Conservation (phyloP, 1,140 invertebrate genomes). For the Cydia pomonella region DNA sequence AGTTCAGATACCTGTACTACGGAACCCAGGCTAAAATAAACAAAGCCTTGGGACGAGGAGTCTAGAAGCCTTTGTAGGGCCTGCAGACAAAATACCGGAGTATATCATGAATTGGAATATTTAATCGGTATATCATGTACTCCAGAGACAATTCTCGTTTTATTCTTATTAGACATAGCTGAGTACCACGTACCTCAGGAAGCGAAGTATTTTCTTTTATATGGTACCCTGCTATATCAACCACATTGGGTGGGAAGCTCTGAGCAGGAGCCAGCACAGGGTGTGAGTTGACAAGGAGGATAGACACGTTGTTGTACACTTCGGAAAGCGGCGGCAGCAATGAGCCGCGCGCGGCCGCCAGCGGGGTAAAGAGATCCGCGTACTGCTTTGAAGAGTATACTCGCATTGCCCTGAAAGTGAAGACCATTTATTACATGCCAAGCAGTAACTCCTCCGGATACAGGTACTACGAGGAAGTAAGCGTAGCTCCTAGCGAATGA, state of each 20-base stretch:
- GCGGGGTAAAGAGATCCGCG: constrained; percentile 43
- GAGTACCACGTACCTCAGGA: constrained; percentile 57
- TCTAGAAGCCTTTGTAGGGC: constrained; percentile 58
- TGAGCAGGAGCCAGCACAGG: constrained; percentile 71
- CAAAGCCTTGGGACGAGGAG: constrained; percentile 62
- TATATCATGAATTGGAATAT: too few relatives aligned
- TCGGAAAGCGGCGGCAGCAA: constrained; percentile 44
- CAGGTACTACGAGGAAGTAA: too few relatives aligned
- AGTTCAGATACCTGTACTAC: constrained; percentile 34
- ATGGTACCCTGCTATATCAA: constrained; percentile 81
- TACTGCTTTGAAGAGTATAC: constrained; percentile 32
- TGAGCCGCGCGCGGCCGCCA: constrained; percentile 53
- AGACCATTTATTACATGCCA: too few relatives aligned
- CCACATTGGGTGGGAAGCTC: constrained; percentile 80
- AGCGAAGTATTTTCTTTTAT: constrained; percentile 64
- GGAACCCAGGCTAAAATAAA: constrained; percentile 78
- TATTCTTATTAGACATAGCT: too few relatives aligned
- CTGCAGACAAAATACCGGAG: constrained; percentile 42
- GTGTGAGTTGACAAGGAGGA: constrained; percentile 81
- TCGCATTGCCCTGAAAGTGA: constrained; percentile 37
- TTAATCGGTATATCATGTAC: too few relatives aligned
- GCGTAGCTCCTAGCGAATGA: too few relatives aligned
- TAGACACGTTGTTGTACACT: constrained; percentile 61
- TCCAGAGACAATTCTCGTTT: too few relatives aligned
- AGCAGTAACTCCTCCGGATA: too few relatives aligned